Base-by-base conservation (phyloP, 2,797 vertebrate genomes). In the Phataginus tricuspis region DNA sequence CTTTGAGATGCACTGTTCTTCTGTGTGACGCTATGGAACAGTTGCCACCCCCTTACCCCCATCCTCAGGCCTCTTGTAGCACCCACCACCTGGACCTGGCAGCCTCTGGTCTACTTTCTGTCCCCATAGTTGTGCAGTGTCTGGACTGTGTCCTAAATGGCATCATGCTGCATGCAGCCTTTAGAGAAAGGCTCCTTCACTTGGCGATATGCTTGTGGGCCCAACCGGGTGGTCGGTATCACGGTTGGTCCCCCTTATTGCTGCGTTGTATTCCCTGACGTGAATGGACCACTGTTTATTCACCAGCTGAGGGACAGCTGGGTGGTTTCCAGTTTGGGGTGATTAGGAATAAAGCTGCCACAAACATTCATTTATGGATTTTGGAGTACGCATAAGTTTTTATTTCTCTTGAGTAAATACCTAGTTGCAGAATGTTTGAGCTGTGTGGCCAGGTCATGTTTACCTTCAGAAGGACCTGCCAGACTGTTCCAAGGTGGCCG, bases 221-320 rank as follows among this genome's bases (percentile, higher is more conserved):
- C 29, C 69, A 4, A 12, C 13, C 3, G 0, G 1, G 3, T 34
- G 23, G 4, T 4, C 13, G 14, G 6, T 29, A n/a, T 15, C 23
- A 0, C 2, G 3, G 7, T 45, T 21, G 29, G 29, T 18, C 6
- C 66, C 51, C 21, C 23, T 3, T 0, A 31, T 10, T 8, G 31
- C 59, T 19, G 23, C 0, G 0, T 37, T 13, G 53, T 27, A 59
- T 31, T 39, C 69, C 2, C 13, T 10, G 1, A 18, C 7, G 9
- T 18, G 49, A 23, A 37, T 12, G 4, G 4, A 4, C 49, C 21
- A 6, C 25, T 4, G 7, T 27, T 39, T 29, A 21, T 21, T 53
- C 55, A n/a, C 31, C 31, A 45, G 53, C 34, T 42, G 51, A 11
- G 77, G 0, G 19, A 27, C 4, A 23, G 11, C 9, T 21, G 59